These are phyloP conservation scores for Carollia perspicillata DNA, from an alignment of 2,113 vertebrate species.

Conservation along the genomic window DNA sequence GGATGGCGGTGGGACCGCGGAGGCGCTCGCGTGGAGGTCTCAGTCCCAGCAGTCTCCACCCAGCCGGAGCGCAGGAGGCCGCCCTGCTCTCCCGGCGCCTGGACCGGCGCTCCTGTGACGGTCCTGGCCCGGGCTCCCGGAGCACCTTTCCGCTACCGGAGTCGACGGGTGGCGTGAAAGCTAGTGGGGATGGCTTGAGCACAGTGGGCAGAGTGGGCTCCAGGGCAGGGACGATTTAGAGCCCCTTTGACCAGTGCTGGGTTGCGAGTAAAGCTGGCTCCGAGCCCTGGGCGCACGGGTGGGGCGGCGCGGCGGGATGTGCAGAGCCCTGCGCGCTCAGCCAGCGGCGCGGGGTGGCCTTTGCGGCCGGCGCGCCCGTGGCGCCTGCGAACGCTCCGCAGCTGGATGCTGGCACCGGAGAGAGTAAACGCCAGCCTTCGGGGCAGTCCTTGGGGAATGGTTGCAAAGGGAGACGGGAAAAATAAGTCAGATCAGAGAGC, in stretches of 20 bases:
- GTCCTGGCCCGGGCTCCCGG: background rate
- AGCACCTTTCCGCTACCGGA: too few relatives aligned
- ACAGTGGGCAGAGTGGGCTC: background rate
- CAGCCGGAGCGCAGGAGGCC: background rate
- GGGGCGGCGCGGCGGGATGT: background rate
- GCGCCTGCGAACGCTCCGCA: background rate
- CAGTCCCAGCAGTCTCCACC: background rate
- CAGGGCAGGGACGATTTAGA: background rate
- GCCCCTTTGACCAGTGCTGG: background rate
- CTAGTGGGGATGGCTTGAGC: background rate
- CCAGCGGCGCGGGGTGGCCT: background rate
- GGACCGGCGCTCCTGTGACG: background rate
- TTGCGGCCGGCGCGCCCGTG: background rate
- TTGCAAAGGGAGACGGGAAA: background rate
- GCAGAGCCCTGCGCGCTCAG: background rate
- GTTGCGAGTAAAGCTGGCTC: background rate
- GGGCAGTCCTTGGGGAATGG: background rate
- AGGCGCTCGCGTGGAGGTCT: background rate
- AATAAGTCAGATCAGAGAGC: conserved; percentile 66
- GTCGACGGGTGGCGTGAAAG: background rate
- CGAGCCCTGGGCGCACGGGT: accelerated
- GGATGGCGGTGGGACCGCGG: background rate
- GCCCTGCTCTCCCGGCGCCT: accelerated
- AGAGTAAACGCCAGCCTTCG: conserved; percentile 14
- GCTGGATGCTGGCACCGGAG: background rate